Base-by-base conservation (phyloP, 2,797 vertebrate species). In the Xyrichtys novacula region DNA sequence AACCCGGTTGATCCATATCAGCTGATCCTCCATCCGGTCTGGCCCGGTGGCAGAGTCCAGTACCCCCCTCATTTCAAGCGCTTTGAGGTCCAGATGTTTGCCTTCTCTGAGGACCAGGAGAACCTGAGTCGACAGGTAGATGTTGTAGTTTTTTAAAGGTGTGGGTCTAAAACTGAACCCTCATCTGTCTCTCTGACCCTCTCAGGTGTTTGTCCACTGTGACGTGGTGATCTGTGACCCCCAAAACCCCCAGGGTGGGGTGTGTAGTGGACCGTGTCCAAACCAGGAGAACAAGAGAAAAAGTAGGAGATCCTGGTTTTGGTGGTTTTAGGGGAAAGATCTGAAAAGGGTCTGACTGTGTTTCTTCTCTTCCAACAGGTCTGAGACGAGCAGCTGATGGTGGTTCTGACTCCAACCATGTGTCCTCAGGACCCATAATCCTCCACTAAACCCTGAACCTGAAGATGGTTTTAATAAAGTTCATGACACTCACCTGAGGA, bases 181-280 rank as follows among this genome's bases (percentile, higher is more conserved):
- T n/a, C n/a, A n/a, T n/a, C n/a, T n/a, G n/a, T n/a, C 0, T 19
- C 1, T 20, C 25, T 3, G 4, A 22, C 7, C 53, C n/a, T 69
- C 73, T 6, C 48, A 96, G 95, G 61, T 95, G 1, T 94, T 92
- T 28, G 88, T 96, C 74, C 95, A 96, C 73, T 96, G 95, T 74
- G 93, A 91, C 0, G 85, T 92, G 38, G 64, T 91, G 26, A 84
- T 96, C 74, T 96, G 95, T 72, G 92, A 94, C n/a, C 11, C 81
- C 20, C 76, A 46, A 20, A 87, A 85, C 17, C 78, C 77, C 5
- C 77, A 74, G 20, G 86, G 78, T 29, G 19, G 62, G 0, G 65
- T 69, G 5, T 96, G 95, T 78, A 75, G 31, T 11, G 80, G 71
- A 12, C 83, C 44, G 6, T 96, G 94, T 74, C 68, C 85, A 49